Evolutionary conservation across 2,888 invertebrate species (phyloP).

Genomic region (Alloscopus bannaensis): DNA sequence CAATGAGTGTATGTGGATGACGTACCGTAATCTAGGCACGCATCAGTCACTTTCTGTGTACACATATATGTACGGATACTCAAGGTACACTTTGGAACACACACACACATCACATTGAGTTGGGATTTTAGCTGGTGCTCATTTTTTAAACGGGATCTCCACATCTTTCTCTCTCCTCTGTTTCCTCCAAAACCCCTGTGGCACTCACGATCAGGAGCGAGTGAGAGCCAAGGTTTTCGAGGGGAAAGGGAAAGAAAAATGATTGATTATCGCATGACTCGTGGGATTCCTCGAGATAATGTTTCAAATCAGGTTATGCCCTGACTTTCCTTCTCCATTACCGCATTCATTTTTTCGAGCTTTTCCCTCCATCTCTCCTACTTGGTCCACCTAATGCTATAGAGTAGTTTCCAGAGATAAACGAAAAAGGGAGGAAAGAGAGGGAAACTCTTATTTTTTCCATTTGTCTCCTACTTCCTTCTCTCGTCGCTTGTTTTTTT

Average conservation of each 20-base stretch:
- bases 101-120: constrained; percentile 10
- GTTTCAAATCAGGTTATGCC: constrained; percentile 69
- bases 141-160: constrained; percentile 25
- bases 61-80: background rate
- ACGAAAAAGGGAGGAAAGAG: no score
- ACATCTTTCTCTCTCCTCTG: background rate
- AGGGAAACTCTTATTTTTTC: background rate
- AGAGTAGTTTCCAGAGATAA: no score
- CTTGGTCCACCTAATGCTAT: no score
- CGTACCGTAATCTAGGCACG: background rate
- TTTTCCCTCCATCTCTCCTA: background rate
- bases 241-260: constrained; percentile 58
- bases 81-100: background rate
- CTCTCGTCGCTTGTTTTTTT: no score
- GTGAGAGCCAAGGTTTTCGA: constrained; percentile 13
- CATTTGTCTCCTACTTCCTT: constrained; percentile 3
- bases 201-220: background rate
- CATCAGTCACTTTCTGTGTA: background rate
- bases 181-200: background rate
- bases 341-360: constrained; percentile 1
- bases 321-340: constrained; percentile 37
- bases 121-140: no score
- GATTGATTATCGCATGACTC: constrained; percentile 70
- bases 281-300: constrained; percentile 69
- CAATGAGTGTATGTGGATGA: background rate